Base-by-base conservation (phyloP, 2,797 vertebrate species). In the Cryptoblepharus egeriae region DNA sequence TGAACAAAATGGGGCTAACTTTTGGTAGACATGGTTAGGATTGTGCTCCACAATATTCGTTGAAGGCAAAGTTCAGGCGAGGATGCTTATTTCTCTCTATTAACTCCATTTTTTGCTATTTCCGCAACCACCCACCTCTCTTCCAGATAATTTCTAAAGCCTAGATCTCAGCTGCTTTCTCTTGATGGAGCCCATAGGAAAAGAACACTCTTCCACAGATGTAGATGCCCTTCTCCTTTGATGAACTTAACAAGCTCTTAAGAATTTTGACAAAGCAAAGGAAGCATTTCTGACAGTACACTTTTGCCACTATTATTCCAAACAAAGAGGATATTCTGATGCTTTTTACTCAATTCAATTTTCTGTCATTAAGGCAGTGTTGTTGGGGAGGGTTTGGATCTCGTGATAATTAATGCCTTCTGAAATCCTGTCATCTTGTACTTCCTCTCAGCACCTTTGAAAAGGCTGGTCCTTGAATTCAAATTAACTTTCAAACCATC, bases 401-500 rank as follows among this genome's bases (percentile, higher is more conserved):
- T 18, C 80, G 35, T 13, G 82, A 55, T 26, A 78, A 73, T 13
- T 20, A 67, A 2, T 75, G 65, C 70, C 45, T 82, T 77, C 4
- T 75, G 45, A 91, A 92, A 77, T 64, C 1, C 5, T n/a, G 22
- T 22, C 28, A 32, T 42, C 11, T 71, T 65, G 1, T 0, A 28
- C 75, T 60, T 81, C 37, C 49, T 77, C 35, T 69, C 69, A 69
- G 30, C 39, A 65, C 77, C 77, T 81, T 68, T 77, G 52, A 49
- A 61, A 87, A 61, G 61, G 45, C 7, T 79, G 77, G 11, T n/a
- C 85, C 24, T 61, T 73, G 70, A 73, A 74, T 76, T 10, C n/a
- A 85, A 80, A 79, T 68, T 71, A 86, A 28, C 84, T 79, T 52
- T 75, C 26, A 64, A 45, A 39, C n/a, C 58, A 80, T 69, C 30